Evolutionary conservation across 1,140 invertebrate genomes (phyloP).

Genomic region (Alviniconcha marisindica): DNA sequence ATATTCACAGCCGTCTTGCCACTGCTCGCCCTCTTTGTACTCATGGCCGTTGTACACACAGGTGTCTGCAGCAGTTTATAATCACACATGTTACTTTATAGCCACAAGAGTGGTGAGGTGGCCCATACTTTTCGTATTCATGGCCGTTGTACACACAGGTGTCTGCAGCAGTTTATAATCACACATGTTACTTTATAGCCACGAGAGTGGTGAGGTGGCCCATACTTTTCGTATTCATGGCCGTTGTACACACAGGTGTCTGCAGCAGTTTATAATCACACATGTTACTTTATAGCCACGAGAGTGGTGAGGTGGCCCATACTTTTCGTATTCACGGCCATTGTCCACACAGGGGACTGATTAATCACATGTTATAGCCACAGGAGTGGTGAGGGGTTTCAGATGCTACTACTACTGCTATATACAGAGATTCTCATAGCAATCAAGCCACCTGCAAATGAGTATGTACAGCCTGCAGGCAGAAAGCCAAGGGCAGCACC

Average conservation of each 20-base stretch:
- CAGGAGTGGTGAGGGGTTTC: too few species aligned
- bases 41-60: slow-evolving; percentile 58
- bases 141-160: slow-evolving; percentile 59
- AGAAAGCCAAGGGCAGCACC: too few species aligned
- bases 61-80: slow-evolving; percentile 55
- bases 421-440: too few species aligned
- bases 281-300: slow-evolving; percentile 64
- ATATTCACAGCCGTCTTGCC: slow-evolving; percentile 66
- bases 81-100: too few species aligned
- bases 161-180: too few species aligned
- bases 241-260: slow-evolving; percentile 61
- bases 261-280: too few species aligned
- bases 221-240: slow-evolving; percentile 53
- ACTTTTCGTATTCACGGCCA: slow-evolving; percentile 55
- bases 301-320: slow-evolving; percentile 62
- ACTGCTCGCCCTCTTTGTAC: slow-evolving; percentile 60
- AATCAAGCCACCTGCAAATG: too few species aligned
- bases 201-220: slow-evolving; percentile 64
- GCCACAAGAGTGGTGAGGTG: slow-evolving; percentile 64
- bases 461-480: too few species aligned
- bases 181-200: too few species aligned
- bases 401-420: too few species aligned
- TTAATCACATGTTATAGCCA: too few species aligned
- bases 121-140: slow-evolving; percentile 56
- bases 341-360: slow-evolving; percentile 61